Percentiles rank a stretch among this genome's conserved stretches.
Conservation (phyloP, 1,140 invertebrate genomes). For the Musca vetustissima region DNA sequence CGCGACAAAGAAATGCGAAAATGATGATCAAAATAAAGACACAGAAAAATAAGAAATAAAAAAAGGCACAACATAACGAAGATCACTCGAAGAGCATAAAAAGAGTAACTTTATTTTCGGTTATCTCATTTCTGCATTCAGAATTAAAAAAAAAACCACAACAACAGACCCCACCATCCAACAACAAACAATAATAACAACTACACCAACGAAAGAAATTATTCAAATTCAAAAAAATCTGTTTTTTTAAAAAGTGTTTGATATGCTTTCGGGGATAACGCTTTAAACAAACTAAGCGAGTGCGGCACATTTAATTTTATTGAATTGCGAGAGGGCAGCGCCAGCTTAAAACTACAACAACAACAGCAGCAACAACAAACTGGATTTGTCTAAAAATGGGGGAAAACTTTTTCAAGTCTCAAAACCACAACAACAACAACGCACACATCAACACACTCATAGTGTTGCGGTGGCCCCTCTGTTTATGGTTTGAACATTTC, state of each 20-base stretch:
- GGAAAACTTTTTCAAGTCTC: constrained; percentile 7
- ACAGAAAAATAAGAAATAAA: not conserved
- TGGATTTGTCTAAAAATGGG: constrained; percentile 20
- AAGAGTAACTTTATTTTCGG: not conserved
- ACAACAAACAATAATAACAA: too few relatives aligned
- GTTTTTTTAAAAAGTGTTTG: too few relatives aligned
- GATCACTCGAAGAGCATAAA: not conserved
- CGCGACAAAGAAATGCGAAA: too few relatives aligned
- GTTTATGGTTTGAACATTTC: constrained; percentile 15
- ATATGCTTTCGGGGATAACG: too few relatives aligned
- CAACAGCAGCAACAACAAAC: not conserved
- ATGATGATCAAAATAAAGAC: too few relatives aligned
- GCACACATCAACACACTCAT: too few relatives aligned
- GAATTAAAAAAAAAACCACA: not conserved
- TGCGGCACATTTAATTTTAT: too few relatives aligned
- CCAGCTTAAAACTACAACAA: not conserved
- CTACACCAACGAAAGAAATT: not conserved
- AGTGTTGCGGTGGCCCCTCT: not conserved
- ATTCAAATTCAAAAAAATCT: not conserved
- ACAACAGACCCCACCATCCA: too few relatives aligned
- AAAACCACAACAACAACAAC: not conserved
- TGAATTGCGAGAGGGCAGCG: too few relatives aligned
- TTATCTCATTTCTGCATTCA: not conserved
- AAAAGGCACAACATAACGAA: not conserved
- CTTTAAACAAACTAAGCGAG: too few relatives aligned